These are phyloP conservation scores for Chromoteleia sp. DNA, from an alignment of 2,888 invertebrate genomes.

Conservation along the genomic window DNA sequence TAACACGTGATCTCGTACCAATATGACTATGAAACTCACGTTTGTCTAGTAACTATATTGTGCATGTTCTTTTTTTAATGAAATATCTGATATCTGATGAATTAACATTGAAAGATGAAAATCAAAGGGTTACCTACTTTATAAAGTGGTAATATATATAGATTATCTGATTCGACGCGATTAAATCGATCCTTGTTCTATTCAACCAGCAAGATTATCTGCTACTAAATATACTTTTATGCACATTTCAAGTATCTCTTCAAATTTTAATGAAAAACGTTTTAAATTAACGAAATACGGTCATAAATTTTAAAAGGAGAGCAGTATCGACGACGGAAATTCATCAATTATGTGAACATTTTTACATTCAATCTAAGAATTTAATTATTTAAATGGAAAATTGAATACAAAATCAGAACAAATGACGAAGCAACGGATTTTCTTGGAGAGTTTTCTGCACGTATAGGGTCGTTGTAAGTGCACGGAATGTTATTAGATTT, in stretches of 20 bases:
- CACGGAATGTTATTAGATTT: no score
- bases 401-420: no score
- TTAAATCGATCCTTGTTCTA: conserved; percentile 64
- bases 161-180: conserved; percentile 56
- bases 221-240: conserved; percentile 34
- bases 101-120: conserved; percentile 43
- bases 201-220: conserved; percentile 51
- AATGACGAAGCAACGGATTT: no score
- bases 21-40: background rate
- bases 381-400: background rate
- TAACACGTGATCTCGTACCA: no score
- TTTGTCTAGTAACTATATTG: background rate
- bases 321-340: background rate
- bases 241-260: conserved; percentile 27
- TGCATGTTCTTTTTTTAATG: conserved; percentile 20
- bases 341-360: background rate
- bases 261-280: conserved; percentile 10
- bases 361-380: background rate
- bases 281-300: conserved; percentile 4
- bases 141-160: conserved; percentile 58
- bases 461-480: no score
- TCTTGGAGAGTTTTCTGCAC: no score
- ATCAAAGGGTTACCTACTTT: conserved; percentile 64
- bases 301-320: background rate
- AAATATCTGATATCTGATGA: conserved; percentile 14